A percentile compares a stretch with the other conserved stretches of the same genome.
Evolutionary conservation across 1,140 invertebrate genomes (phyloP).

Genomic region (Drosophila serrata): DNA sequence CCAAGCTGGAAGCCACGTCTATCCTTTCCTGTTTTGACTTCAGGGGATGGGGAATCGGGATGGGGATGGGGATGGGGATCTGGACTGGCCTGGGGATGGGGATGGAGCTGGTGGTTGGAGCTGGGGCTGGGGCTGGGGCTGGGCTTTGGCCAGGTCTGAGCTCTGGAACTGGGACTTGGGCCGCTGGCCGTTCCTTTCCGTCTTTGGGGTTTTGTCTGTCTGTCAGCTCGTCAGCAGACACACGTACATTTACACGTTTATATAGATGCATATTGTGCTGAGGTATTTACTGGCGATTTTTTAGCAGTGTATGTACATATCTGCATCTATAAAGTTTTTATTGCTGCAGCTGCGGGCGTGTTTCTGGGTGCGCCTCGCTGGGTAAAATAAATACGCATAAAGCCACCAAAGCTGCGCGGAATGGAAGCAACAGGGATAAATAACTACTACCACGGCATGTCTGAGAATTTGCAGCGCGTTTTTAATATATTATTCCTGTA

Average conservation of each 20-base stretch:
- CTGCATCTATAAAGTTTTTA: conserved; percentile 67
- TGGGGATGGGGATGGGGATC: conserved; percentile 19
- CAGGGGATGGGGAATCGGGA: conserved; percentile 23
- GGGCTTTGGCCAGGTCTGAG: conserved; percentile 14
- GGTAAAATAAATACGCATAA: conserved; percentile 63
- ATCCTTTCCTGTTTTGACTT: conserved; percentile 71
- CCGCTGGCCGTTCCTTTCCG: conserved; percentile 62
- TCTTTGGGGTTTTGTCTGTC: conserved; percentile 67
- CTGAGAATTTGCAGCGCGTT: conserved; percentile 23
- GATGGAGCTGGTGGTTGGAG: neutral
- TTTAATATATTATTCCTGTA: conserved; percentile 44
- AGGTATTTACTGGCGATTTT: conserved; percentile 49
- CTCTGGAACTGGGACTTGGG: conserved; percentile 26
- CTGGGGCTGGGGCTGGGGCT: conserved; percentile 12
- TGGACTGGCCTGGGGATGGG: conserved; percentile 16
- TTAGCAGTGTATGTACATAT: conserved; percentile 52
- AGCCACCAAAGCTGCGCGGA: conserved; percentile 28
- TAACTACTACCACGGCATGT: conserved; percentile 24
- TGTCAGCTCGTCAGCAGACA: conserved; percentile 70
- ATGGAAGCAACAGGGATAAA: conserved; percentile 43
- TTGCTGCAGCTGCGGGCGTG: conserved; percentile 77
- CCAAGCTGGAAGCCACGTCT: conserved; percentile 66
- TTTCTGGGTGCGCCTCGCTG: conserved; percentile 73
- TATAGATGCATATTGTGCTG: neutral
- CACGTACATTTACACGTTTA: conserved; percentile 14